These are phyloP conservation scores for Typhlichthys eigenmanni DNA, from an alignment of 2,797 vertebrate species.

Conservation along the genomic window DNA sequence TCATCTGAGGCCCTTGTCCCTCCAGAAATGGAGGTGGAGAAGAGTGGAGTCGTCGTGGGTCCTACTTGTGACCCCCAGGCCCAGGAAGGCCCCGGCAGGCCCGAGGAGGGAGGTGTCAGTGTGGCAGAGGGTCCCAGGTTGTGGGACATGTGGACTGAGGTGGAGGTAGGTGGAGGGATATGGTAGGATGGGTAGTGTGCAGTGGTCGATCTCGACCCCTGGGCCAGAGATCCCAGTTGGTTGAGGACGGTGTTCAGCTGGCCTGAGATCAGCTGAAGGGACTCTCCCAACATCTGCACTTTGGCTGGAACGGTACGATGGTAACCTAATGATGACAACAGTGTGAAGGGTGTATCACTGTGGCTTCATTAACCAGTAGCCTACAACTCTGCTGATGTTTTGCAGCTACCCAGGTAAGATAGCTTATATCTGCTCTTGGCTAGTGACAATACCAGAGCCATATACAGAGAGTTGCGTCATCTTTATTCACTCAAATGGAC, in stretches of 20 bases:
- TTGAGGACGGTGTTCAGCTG: slow-evolving; percentile 84
- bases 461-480: no score
- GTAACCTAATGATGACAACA: slow-evolving; percentile 6
- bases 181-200: slow-evolving; percentile 26
- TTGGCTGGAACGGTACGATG: slow-evolving; percentile 69
- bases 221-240: slow-evolving; percentile 73
- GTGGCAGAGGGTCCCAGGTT: slow-evolving; percentile 15
- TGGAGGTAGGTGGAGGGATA: slow-evolving; percentile 25
- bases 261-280: slow-evolving; percentile 83
- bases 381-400: no score
- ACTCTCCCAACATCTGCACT: slow-evolving; percentile 81
- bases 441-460: no score
- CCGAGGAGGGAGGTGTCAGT: slow-evolving; percentile 20
- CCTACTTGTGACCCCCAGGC: slow-evolving; percentile 58
- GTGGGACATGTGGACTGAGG: slow-evolving; percentile 12
- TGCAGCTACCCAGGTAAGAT: no score
- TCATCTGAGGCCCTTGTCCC: slow-evolving; percentile 64
- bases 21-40: slow-evolving; percentile 29
- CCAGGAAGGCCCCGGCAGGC: slow-evolving; percentile 52
- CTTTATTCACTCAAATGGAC: no score
- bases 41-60: slow-evolving; percentile 50
- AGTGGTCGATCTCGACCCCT: slow-evolving; percentile 33
- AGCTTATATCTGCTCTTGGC: no score
- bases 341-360: not conserved
- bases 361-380: no score